These are phyloP conservation scores for Scophthalmus maximus DNA, from an alignment of 2,113 vertebrate genomes.

Conservation along the genomic window DNA sequence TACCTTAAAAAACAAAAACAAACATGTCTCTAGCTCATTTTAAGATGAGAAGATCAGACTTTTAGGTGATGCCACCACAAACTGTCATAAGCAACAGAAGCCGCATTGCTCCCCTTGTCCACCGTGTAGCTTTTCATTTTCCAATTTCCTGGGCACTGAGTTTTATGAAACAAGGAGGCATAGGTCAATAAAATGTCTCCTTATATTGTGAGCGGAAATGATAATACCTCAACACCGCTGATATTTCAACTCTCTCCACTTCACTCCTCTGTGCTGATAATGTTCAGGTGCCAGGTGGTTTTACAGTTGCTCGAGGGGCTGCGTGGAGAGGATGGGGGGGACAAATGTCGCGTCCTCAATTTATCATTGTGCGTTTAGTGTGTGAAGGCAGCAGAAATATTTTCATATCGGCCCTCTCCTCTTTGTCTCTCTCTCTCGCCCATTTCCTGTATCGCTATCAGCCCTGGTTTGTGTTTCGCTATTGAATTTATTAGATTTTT, in stretches of 20 bases:
- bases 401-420: not conserved
- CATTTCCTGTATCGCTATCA: conserved; percentile 3
- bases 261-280: conserved; percentile 26
- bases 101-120: not conserved
- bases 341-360: conserved; percentile 33
- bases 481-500: not conserved
- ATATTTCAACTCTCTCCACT: conserved; percentile 22
- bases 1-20: no score
- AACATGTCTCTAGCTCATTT: no score
- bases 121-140: conserved; percentile 34
- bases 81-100: not conserved
- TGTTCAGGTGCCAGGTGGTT: conserved; percentile 11
- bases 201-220: conserved; percentile 1
- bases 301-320: conserved; percentile 11
- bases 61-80: not conserved
- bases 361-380: not conserved
- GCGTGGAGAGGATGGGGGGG: not conserved
- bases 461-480: not conserved
- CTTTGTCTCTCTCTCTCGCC: not conserved
- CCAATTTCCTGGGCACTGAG: conserved; percentile 42
- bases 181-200: conserved; percentile 44
- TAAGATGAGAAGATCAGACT: no score
- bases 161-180: conserved; percentile 35
- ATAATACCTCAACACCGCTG: conserved; percentile 6
- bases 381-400: not conserved